These are phyloP conservation scores for Epizoanthus rinbou DNA, from an alignment of 92 coral and sea anemone species.

Conservation along the genomic window DNA sequence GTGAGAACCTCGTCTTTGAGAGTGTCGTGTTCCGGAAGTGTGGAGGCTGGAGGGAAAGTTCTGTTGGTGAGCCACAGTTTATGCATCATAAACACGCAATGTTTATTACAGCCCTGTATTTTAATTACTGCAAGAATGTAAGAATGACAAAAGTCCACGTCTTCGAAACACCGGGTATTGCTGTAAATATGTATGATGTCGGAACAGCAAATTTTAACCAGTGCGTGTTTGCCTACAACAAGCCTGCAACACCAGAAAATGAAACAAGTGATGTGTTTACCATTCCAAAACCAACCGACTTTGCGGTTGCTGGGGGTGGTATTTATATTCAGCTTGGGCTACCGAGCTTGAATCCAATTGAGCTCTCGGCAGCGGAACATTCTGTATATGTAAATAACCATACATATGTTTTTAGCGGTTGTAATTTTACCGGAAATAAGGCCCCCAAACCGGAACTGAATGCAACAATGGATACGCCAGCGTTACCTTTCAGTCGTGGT, in stretches of 20 bases:
- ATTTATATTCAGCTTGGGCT: conserved; percentile 42
- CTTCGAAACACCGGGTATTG: conserved; percentile 57
- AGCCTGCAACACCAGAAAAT: not conserved
- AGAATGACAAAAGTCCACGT: conserved; percentile 46
- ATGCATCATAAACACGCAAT: conserved; percentile 47
- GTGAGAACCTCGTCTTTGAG: conserved; percentile 47
- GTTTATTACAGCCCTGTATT: conserved; percentile 71
- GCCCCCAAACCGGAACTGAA: conserved; percentile 51
- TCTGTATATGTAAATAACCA: conserved; percentile 36
- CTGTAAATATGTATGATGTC: conserved; percentile 49
- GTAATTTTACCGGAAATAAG: conserved; percentile 48
- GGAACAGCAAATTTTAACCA: conserved; percentile 51
- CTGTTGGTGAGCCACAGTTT: conserved; percentile 37
- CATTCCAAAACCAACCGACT: not conserved
- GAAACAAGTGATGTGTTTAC: not conserved
- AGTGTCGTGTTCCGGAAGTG: conserved; percentile 38
- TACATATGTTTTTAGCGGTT: conserved; percentile 32
- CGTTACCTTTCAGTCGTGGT: conserved; percentile 74
- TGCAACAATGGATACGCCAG: conserved; percentile 36
- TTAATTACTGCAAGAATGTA: conserved; percentile 79
- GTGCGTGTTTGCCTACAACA: conserved; percentile 53
- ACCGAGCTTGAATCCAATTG: conserved; percentile 32
- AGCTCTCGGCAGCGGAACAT: conserved; percentile 28
- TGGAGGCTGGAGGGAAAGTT: conserved; percentile 50
- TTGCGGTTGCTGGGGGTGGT: conserved; percentile 62